A percentile compares a stretch with the other conserved stretches of the same genome.
These are phyloP conservation scores for Pygmarrhopalites habei DNA, from an alignment of 1,140 invertebrate species.

Conservation along the genomic window DNA sequence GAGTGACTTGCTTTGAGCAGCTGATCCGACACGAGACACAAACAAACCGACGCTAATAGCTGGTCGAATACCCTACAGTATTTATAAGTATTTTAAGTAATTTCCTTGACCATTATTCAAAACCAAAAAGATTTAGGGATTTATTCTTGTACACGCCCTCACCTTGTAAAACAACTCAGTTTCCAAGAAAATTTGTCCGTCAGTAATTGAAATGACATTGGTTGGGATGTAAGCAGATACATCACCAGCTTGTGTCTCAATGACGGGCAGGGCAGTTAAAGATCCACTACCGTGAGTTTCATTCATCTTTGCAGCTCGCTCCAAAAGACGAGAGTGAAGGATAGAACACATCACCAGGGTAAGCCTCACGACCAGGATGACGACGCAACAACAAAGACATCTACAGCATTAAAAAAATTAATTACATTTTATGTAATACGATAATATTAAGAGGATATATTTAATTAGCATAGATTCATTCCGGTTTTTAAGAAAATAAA, in stretches of 20 bases:
- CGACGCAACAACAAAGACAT: conserved; percentile 98
- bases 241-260: conserved; percentile 98
- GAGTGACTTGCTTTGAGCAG: too few relatives aligned
- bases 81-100: conserved; percentile 7
- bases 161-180: conserved; percentile 97
- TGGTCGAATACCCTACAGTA: conserved; percentile 85
- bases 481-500: too few relatives aligned
- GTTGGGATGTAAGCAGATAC: conserved; percentile 99
- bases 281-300: conserved; percentile 93
- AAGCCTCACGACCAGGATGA: conserved; percentile 99
- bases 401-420: conserved; percentile 46
- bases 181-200: conserved; percentile 99
- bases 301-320: conserved; percentile 99
- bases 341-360: conserved; percentile 99
- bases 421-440: neutral
- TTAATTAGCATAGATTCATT: too few relatives aligned
- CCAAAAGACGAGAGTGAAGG: conserved; percentile 96
- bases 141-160: too few relatives aligned
- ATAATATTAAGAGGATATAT: conserved; percentile 8
- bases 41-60: conserved; percentile 99
- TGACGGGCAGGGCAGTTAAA: conserved; percentile 94
- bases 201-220: conserved; percentile 99
- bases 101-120: too few relatives aligned
- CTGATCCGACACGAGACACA: conserved; percentile 98
- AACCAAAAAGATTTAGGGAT: conserved; percentile 2